Evolutionary conservation across 1,140 invertebrate genomes (phyloP).

Genomic region (Aplysia californica): DNA sequence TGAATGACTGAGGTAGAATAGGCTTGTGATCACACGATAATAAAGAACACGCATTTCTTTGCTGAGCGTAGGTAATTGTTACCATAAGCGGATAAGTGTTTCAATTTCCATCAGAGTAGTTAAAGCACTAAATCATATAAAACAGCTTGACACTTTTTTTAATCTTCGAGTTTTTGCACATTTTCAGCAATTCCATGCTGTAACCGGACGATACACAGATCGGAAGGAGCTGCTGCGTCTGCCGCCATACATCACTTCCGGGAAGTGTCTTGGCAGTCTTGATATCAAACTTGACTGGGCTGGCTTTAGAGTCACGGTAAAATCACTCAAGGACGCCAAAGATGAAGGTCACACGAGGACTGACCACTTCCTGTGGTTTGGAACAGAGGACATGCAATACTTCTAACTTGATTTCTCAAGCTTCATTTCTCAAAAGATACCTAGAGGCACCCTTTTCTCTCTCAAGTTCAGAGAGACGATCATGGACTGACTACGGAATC

Average conservation of each 20-base stretch:
- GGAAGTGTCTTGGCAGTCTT: conserved; percentile 32
- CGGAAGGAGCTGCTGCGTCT: conserved; percentile 33
- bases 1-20: no score
- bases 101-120: no score
- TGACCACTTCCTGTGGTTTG: conserved; percentile 44
- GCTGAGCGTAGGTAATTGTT: no score
- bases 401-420: conserved; percentile 9
- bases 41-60: no score
- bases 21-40: no score
- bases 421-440: neutral
- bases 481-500: neutral
- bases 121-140: no score
- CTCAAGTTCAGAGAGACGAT: neutral
- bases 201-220: conserved; percentile 40
- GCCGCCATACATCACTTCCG: conserved; percentile 36
- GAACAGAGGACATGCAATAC: conserved; percentile 31
- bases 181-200: conserved; percentile 45
- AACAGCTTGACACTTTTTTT: no score
- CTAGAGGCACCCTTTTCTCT: neutral
- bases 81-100: no score
- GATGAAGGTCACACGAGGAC: conserved; percentile 41
- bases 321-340: conserved; percentile 13
- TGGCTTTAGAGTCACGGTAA: conserved; percentile 38
- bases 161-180: no score
- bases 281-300: conserved; percentile 39